Evolutionary conservation across 2,888 invertebrate genomes (phyloP), one percentile per base, ranked within the genome.

Genomic region (Drosophila anceps): DNA sequence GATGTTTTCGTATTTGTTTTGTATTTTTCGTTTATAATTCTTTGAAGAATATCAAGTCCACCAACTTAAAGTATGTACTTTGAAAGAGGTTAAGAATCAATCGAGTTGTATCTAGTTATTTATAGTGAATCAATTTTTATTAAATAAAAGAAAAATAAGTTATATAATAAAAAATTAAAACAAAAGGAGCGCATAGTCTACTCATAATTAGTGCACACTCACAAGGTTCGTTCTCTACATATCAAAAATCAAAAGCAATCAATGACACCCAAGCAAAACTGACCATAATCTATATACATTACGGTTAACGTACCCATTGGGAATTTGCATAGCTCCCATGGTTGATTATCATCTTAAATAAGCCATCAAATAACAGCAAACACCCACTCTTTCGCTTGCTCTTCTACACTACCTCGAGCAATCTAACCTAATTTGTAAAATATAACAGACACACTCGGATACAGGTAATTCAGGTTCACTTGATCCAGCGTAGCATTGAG

Each of bases 401-500:
- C 41, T 12, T 24, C 18, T 15, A 2, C n/a, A 24, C 9, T 12
- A 20, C n/a, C 31, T 39, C 54, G 37, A 29, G 59, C 61, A 58
- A 29, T 81, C 73, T 83, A 81, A 66, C 54, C 86, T 83, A 83
- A 68, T 76, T 81, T 82, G 76, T 81, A 81, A 73, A 69, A 66
- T 59, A 69, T 69, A 81, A 77, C 74, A 75, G 48, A 50, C 83
- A 78, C 68, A 65, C 54, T 48, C 35, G 33, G 15, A 27, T 33
- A 44, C 64, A 43, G 43, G 50, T 50, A 59, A 53, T 33, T 44
- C n/a, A n/a, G 39, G 31, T 75, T 79, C 79, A 92, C 79, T 92
- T 92, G 29, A 91, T 92, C 93, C 92, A 92, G 62, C 96, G 95
- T 95, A 97, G 96, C 89, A 97, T 94, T 65, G 97, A 97, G 50